Conservation (phyloP, 2,888 invertebrate genomes). For the Andrena flavipes region DNA sequence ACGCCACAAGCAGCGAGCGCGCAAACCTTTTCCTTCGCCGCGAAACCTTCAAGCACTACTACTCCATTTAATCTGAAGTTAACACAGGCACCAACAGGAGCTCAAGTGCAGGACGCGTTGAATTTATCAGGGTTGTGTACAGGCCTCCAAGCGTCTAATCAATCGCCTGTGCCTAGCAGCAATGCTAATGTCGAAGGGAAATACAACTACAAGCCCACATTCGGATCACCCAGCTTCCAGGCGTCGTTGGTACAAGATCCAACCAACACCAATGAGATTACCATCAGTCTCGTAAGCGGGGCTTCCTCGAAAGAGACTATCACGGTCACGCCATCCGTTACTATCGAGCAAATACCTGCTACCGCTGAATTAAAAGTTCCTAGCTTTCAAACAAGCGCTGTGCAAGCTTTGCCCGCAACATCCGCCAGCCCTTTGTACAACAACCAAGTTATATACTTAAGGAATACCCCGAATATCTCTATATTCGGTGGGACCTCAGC, state of each 20-base stretch:
- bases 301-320: constrained; percentile 6
- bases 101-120: constrained; percentile 57
- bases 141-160: constrained; percentile 58
- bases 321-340: constrained; percentile 39
- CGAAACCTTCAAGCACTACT: constrained; percentile 61
- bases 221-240: constrained; percentile 13
- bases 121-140: constrained; percentile 65
- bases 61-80: constrained; percentile 61
- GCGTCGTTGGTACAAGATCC: neutral
- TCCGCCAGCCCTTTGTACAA: constrained; percentile 48
- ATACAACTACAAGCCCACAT: constrained; percentile 12
- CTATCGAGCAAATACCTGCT: constrained; percentile 43
- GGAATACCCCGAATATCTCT: constrained; percentile 24
- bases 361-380: constrained; percentile 34
- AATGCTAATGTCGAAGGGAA: neutral
- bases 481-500: constrained; percentile 47
- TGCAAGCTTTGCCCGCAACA: constrained; percentile 30
- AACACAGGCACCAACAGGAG: constrained; percentile 32
- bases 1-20: constrained; percentile 43
- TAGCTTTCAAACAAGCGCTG: constrained; percentile 19
- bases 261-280: constrained; percentile 24
- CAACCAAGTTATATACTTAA: constrained; percentile 20
- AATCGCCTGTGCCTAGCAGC: constrained; percentile 3
- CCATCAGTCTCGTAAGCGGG: constrained; percentile 31
- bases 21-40: constrained; percentile 71